These are phyloP conservation scores for Ernsta delagoae DNA, from an alignment of 2,888 invertebrate genomes.

Conservation along the genomic window DNA sequence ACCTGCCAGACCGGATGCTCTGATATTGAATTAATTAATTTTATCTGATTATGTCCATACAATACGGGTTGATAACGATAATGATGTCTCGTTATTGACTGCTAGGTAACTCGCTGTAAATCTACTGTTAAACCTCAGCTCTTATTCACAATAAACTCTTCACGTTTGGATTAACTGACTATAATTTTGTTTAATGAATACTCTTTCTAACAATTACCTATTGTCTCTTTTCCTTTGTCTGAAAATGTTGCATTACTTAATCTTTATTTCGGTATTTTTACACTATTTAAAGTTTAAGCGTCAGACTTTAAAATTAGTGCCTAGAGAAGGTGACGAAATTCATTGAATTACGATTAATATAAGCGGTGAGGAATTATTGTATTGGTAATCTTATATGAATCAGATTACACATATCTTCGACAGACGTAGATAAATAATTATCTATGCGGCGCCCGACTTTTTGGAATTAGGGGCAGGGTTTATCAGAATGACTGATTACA, in stretches of 20 bases:
- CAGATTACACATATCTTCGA: not conserved
- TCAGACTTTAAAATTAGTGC: too few species aligned
- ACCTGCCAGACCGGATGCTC: not conserved
- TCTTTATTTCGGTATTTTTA: too few species aligned
- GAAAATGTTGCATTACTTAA: too few species aligned
- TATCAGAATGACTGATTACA: slow-evolving; percentile 16
- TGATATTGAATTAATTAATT: slow-evolving; percentile 12
- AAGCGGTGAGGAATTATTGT: too few species aligned
- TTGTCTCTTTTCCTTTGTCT: too few species aligned
- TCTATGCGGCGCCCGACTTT: not conserved
- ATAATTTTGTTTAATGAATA: too few species aligned
- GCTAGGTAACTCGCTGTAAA: slow-evolving; percentile 11
- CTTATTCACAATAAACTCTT: not conserved
- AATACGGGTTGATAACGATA: slow-evolving; percentile 8
- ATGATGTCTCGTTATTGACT: slow-evolving; percentile 4
- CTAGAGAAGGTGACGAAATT: too few species aligned
- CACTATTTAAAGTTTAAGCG: too few species aligned
- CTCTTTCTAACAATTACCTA: too few species aligned
- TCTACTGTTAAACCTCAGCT: not conserved
- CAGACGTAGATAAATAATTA: not conserved
- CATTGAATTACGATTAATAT: too few species aligned
- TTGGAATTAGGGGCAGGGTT: slow-evolving; percentile 6
- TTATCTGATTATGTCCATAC: slow-evolving; percentile 10
- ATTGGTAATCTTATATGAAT: not conserved
- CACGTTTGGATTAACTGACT: not conserved